Percentiles rank a stretch among this genome's conserved stretches.
Evolutionary conservation across 2,888 invertebrate species (phyloP).

Genomic region (Brachypterus glaber): DNA sequence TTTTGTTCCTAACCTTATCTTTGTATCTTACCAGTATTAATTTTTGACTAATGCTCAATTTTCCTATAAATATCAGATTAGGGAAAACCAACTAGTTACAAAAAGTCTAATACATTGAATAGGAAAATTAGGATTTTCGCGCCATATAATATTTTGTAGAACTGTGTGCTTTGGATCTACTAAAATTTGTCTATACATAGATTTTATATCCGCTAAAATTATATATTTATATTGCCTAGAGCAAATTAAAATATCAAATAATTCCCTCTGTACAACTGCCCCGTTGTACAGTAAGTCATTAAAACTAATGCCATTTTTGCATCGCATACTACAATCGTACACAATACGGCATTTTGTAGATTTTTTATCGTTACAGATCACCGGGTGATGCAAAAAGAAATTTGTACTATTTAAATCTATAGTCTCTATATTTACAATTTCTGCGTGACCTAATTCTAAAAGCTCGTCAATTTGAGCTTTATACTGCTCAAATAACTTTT

Average conservation of each 20-base stretch:
- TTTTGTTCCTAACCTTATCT: no score
- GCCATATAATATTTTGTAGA: neutral
- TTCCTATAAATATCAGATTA: no score
- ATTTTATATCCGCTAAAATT: neutral
- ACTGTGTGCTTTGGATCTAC: neutral
- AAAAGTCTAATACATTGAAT: neutral
- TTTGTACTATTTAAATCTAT: neutral
- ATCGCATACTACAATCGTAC: neutral
- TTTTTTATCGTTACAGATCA: neutral
- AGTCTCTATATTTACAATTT: neutral
- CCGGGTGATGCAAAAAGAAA: neutral
- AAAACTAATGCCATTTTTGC: neutral
- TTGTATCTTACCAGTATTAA: no score
- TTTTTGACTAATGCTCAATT: no score
- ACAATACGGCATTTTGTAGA: neutral
- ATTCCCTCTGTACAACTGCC: neutral
- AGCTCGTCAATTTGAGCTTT: neutral
- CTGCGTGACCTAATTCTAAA: neutral
- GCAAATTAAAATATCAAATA: neutral
- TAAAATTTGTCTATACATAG: slow-evolving; percentile 1
- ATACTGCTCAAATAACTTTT: no score
- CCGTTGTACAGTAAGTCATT: neutral
- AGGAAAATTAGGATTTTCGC: neutral
- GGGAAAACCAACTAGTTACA: no score
- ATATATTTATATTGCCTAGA: neutral